Percentiles rank a stretch among this genome's conserved stretches.
Evolutionary conservation across 2,797 vertebrate genomes (phyloP).

Genomic region (Delichon dasypus): DNA sequence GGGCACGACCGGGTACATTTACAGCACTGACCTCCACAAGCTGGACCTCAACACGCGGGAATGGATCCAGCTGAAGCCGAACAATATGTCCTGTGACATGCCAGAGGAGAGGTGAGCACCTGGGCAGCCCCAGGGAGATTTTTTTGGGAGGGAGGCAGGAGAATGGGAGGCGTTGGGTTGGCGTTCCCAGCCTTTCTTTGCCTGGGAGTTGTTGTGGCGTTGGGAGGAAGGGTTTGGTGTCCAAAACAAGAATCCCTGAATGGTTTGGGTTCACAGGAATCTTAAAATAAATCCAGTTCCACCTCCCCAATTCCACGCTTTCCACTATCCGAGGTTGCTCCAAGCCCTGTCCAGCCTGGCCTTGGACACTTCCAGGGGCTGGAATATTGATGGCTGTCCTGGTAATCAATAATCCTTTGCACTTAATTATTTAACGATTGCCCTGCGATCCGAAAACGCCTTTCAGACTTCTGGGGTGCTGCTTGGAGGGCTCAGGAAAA

Average conservation of each 20-base stretch:
- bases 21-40: slow-evolving; percentile 96
- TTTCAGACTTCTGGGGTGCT: neutral
- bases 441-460: neutral
- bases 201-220: neutral
- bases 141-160: neutral
- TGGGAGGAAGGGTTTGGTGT: neutral
- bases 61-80: slow-evolving; percentile 96
- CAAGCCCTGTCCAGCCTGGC: neutral
- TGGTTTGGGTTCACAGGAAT: neutral
- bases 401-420: neutral
- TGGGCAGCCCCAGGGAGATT: neutral
- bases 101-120: slow-evolving; percentile 90
- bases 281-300: neutral
- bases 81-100: slow-evolving; percentile 92
- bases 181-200: neutral
- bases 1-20: slow-evolving; percentile 96
- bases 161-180: neutral
- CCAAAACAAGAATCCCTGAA: neutral
- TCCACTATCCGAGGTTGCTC: neutral
- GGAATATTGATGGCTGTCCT: neutral
- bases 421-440: neutral
- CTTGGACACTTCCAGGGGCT: neutral
- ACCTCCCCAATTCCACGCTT: neutral
- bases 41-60: slow-evolving; percentile 94
- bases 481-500: neutral